Evolutionary conservation across 1,140 invertebrate species (phyloP), one percentile per base, ranked within the genome.

Genomic region (Arion vulgaris): DNA sequence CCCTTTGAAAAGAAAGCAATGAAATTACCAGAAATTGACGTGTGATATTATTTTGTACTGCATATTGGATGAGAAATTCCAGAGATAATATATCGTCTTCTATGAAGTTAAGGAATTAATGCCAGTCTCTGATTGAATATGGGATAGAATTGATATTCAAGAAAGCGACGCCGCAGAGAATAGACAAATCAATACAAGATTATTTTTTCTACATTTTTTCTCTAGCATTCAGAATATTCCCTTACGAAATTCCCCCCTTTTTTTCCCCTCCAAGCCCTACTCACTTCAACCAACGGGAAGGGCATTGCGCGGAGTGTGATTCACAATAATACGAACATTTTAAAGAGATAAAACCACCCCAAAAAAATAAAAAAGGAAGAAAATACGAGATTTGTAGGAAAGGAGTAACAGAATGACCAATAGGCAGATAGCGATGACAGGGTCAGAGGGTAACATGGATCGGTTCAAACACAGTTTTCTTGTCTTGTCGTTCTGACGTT

Each of bases 1-100:
- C 28, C n/a, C 28, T 32, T 32, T 32, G 62, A 66, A 66, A 66
- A 66, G 26, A 73, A 49, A 49, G 38, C 41, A 38, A 73, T 73
- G 71, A 73, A 73, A 73, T 73, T 73, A 73, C 71, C 71, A 38
- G 38, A 11, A 49, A 73, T 73, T 39, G 71, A 73, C 38, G 71
- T 9, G n/a, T 23, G 36, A 73, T 41, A 73, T 73, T 39, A 73
- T 49, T 73, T 49, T 73, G 36, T 41, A 39, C 71, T 73, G 71
- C 71, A 73, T 73, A 73, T 73, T 73, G 71, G 41, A 73, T 39
- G 38, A 23, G 5, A 39, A 73, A 39, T 73, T 49, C 41, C 38
- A 15, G 28, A 15, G 71, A 73, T 26, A 73, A 41, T 41, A 41
- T 23, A n/a, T 26, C 23, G 2, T 41, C 41, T 32, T 73, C 71